Conservation (phyloP, 2,888 invertebrate species). For the Celastrina argiolus region DNA sequence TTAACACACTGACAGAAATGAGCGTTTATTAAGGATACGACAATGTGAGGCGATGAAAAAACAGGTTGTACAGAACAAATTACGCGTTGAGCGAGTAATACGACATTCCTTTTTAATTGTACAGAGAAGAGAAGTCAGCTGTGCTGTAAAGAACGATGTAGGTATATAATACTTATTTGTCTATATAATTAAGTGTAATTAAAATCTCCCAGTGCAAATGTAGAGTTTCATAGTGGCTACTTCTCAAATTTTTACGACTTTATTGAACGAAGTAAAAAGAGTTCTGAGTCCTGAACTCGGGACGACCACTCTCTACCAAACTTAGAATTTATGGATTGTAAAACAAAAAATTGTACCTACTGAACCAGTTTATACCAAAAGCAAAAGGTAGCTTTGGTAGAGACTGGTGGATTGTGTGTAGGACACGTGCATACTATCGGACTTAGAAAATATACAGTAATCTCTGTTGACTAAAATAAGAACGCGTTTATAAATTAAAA, state of each 20-base stretch:
- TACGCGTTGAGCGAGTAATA: constrained; percentile 22
- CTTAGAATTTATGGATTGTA: too few relatives aligned
- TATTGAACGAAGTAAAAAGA: too few relatives aligned
- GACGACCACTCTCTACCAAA: too few relatives aligned
- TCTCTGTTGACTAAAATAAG: neutral
- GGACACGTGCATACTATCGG: neutral
- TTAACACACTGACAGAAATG: neutral
- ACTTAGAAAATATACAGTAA: too few relatives aligned
- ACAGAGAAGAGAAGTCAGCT: constrained; percentile 33
- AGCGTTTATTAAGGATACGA: constrained; percentile 1
- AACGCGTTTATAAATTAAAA: neutral
- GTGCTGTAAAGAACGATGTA: constrained; percentile 5
- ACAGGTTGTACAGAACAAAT: constrained; percentile 10
- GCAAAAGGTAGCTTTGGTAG: neutral
- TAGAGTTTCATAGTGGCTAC: too few relatives aligned
- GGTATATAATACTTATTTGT: neutral
- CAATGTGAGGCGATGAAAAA: constrained; percentile 15
- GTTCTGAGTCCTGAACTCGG: too few relatives aligned
- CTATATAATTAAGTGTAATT: neutral
- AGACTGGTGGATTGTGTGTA: neutral
- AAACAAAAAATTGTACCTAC: too few relatives aligned
- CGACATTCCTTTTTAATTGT: constrained; percentile 48
- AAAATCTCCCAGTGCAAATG: too few relatives aligned
- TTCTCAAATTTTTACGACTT: too few relatives aligned
- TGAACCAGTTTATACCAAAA: too few relatives aligned